Percentiles rank a stretch among this genome's conserved stretches.
Conservation (phyloP, 2,113 vertebrate genomes). For the Sylvilagus bachmani region DNA sequence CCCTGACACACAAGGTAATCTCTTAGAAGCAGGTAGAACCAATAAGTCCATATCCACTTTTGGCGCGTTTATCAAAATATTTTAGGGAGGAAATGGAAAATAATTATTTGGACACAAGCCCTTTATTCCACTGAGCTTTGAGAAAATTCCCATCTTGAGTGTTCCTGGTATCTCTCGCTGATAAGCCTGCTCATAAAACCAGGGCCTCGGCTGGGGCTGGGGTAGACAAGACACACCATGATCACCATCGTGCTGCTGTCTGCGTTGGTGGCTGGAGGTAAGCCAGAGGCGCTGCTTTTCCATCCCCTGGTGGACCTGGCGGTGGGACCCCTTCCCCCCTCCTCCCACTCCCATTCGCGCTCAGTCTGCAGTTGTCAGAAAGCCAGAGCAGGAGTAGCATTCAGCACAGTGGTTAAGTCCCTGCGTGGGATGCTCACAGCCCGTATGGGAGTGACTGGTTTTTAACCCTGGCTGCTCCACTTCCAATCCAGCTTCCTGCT, state of each 20-base stretch:
- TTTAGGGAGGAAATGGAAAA: constrained; percentile 51
- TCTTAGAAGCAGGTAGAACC: constrained; percentile 32
- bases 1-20: background rate
- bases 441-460: no score
- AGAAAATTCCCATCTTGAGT: constrained; percentile 60
- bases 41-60: constrained; percentile 36
- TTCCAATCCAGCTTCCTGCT: no score
- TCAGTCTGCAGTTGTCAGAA: background rate
- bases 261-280: constrained; percentile 82
- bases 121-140: constrained; percentile 72
- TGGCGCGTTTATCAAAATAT: background rate
- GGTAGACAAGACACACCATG: constrained; percentile 59
- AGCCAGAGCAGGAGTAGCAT: background rate
- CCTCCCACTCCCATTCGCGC: background rate
- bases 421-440: no score
- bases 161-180: background rate
- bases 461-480: no score
- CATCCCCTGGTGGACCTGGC: background rate
- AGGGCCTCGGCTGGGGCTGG: fast-evolving
- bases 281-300: background rate
- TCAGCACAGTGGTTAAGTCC: background rate
- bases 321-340: background rate
- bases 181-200: constrained; percentile 69
- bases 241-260: constrained; percentile 67
- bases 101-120: constrained; percentile 45